Evolutionary conservation across 2,797 vertebrate genomes (phyloP).

Genomic region (Enteromius fasciolatus): DNA sequence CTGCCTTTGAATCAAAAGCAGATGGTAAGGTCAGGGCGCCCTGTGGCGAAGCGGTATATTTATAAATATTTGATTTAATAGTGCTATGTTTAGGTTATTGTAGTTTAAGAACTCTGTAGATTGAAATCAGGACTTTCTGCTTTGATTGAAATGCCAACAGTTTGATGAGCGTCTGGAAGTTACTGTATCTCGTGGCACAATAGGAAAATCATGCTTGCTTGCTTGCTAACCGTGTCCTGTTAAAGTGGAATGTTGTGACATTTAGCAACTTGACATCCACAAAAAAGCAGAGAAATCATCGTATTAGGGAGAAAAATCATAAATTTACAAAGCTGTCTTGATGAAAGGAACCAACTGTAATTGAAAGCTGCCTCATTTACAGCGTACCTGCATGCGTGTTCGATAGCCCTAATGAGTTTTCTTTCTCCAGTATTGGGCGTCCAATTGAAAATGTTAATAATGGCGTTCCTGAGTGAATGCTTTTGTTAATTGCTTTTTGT

Average conservation of each 20-base stretch:
- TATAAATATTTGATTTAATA: constrained; percentile 30
- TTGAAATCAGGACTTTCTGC: constrained; percentile 7
- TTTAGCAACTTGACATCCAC: constrained; percentile 6
- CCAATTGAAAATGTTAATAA: constrained; percentile 54
- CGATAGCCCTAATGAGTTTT: constrained; percentile 33
- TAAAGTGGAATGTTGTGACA: constrained; percentile 5
- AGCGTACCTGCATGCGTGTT: constrained; percentile 29
- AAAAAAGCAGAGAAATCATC: neutral
- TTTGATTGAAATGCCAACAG: constrained; percentile 34
- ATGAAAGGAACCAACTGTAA: constrained; percentile 37
- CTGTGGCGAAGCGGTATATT: neutral
- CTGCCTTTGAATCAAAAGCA: constrained; percentile 8
- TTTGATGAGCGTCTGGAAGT: constrained; percentile 22
- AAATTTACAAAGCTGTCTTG: constrained; percentile 21
- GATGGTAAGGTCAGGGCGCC: constrained; percentile 8
- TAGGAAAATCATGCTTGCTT: constrained; percentile 18
- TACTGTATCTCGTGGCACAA: constrained; percentile 25
- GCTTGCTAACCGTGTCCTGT: neutral
- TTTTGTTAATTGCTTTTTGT: constrained; percentile 49
- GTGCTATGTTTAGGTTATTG: neutral
- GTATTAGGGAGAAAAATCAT: constrained; percentile 1
- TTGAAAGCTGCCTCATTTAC: constrained; percentile 42
- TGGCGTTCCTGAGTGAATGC: constrained; percentile 37
- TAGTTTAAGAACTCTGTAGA: constrained; percentile 17
- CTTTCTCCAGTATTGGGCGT: constrained; percentile 40